Conservation (phyloP, 2,113 vertebrate genomes). For the Phaethornis superciliosus region DNA sequence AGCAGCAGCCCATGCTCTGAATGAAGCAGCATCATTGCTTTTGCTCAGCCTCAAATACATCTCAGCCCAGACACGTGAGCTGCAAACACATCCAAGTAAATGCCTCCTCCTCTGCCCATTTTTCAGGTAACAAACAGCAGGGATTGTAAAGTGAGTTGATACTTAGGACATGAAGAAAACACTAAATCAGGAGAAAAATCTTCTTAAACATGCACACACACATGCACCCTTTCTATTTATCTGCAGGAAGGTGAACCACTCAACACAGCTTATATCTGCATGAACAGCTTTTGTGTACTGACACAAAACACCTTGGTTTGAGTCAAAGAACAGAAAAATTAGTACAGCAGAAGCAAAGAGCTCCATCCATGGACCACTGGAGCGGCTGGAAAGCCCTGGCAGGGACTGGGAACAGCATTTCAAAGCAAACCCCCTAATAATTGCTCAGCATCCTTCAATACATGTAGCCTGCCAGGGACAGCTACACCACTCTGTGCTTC, state of each 20-base stretch:
- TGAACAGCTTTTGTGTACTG: neutral
- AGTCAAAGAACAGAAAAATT: neutral
- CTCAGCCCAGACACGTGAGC: neutral
- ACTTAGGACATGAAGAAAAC: neutral
- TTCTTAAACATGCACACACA: no score
- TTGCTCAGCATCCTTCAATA: neutral
- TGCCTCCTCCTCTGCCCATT: neutral
- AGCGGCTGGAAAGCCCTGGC: neutral
- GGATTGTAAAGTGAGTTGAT: neutral
- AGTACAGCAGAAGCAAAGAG: neutral
- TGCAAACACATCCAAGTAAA: neutral
- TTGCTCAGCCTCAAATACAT: neutral
- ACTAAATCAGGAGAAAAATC: neutral
- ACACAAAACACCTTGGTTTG: neutral
- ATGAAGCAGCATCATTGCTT: neutral
- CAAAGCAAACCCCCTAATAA: neutral
- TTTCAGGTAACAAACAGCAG: neutral
- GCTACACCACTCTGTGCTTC: no score
- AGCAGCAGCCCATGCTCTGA: neutral
- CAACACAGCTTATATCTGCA: rapidly evolving
- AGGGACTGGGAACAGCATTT: neutral
- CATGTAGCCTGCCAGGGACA: rapidly evolving
- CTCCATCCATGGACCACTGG: rapidly evolving
- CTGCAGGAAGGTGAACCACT: neutral
- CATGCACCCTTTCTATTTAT: neutral